A percentile compares a stretch with the other conserved stretches of the same genome.
phyloP scores from a whole-genome alignment of 2,113 vertebrate species.

The Alouatta palliata region DNA sequence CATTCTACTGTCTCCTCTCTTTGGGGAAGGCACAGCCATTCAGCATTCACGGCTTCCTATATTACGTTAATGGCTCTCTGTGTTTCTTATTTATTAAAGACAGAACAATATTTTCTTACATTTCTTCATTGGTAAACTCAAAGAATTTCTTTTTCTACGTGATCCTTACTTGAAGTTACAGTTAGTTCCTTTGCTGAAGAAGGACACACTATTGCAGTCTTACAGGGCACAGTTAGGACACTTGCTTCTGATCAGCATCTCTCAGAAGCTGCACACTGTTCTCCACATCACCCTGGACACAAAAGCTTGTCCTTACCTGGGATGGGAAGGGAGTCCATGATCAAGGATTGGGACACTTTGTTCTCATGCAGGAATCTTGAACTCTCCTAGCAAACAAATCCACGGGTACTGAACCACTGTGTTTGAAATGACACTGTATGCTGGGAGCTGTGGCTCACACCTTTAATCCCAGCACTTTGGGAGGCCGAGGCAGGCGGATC shows the following conservation, averaged over 20 bases:
- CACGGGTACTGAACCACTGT: not conserved
- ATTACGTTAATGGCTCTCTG: not conserved
- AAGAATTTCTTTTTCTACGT: not conserved
- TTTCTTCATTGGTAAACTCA: not conserved
- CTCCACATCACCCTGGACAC: not conserved
- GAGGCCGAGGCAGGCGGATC: too few species aligned
- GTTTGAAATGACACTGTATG: not conserved
- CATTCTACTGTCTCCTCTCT: not conserved
- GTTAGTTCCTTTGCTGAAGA: not conserved
- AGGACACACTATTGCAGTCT: not conserved
- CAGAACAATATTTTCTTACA: not conserved
- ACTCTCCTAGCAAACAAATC: not conserved
- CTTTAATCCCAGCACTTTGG: too few species aligned
- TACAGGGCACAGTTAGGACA: not conserved
- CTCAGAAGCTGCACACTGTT: not conserved
- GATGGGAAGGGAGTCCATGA: fast-evolving
- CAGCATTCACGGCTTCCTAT: not conserved
- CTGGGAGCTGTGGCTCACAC: too few species aligned
- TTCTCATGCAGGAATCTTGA: not conserved
- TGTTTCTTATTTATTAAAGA: not conserved
- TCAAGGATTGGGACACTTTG: not conserved
- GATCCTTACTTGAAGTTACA: not conserved
- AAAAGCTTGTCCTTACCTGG: not conserved
- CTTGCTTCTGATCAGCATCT: not conserved
- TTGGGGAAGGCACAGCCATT: not conserved